These are phyloP conservation scores for Malachius bipustulatus DNA, from an alignment of 2,888 invertebrate genomes.

Conservation along the genomic window DNA sequence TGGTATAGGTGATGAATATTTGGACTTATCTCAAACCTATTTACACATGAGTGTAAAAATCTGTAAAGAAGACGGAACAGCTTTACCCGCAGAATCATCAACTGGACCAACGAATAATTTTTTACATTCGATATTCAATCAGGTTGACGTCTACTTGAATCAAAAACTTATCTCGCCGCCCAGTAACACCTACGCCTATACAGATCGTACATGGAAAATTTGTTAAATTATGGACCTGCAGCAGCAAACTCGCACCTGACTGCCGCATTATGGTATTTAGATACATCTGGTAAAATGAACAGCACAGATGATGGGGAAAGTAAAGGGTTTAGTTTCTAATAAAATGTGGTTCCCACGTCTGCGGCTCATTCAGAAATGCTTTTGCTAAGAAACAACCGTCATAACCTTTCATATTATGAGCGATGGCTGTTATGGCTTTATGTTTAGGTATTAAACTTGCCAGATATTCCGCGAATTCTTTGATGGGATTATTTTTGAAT, in stretches of 20 bases:
- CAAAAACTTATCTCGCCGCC: conserved; percentile 1
- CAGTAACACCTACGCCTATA: background rate
- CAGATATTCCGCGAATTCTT: conserved; percentile 8
- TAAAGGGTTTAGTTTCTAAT: too few species aligned
- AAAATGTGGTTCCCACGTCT: conserved; percentile 5
- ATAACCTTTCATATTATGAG: too few species aligned
- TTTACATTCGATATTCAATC: background rate
- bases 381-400: too few species aligned
- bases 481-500: conserved; percentile 7
- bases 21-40: conserved; percentile 21
- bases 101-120: background rate
- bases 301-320: background rate
- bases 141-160: conserved; percentile 1
- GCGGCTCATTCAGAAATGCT: too few species aligned
- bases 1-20: conserved; percentile 20
- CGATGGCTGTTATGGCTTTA: conserved; percentile 1
- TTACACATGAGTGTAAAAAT: conserved; percentile 17
- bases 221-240: background rate
- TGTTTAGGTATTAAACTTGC: conserved; percentile 4
- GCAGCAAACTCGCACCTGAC: background rate
- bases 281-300: background rate
- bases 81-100: background rate
- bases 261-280: background rate
- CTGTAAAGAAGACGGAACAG: conserved; percentile 9
- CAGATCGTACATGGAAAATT: background rate